Evolutionary conservation across 2,113 vertebrate genomes (phyloP).

Genomic region (Hippotragus niger): DNA sequence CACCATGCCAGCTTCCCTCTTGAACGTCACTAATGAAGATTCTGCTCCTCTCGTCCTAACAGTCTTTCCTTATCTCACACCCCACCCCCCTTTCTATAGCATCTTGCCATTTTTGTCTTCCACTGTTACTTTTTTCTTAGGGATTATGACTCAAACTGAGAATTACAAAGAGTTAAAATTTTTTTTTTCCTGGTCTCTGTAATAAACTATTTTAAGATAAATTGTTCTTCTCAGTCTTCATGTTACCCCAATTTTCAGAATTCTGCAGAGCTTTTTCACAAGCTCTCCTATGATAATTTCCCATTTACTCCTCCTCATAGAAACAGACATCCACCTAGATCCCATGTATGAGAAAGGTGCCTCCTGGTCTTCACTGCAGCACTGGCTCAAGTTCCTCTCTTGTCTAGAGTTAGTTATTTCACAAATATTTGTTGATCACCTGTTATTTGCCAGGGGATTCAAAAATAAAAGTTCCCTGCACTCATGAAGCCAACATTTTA

Average conservation of each 20-base stretch:
- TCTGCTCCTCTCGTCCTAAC: no score
- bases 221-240: background rate
- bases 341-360: background rate
- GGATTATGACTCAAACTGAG: background rate
- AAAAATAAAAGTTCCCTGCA: background rate
- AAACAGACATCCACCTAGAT: background rate
- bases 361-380: background rate
- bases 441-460: background rate
- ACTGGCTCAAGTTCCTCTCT: background rate
- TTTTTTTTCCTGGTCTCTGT: background rate
- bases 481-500: background rate
- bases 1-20: background rate
- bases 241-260: background rate
- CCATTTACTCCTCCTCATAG: background rate
- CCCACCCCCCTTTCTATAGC: background rate
- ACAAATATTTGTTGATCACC: background rate
- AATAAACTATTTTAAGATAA: background rate
- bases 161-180: background rate
- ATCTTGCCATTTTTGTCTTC: background rate
- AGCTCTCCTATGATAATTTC: background rate
- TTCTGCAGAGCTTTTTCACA: background rate
- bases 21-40: background rate
- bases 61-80: background rate
- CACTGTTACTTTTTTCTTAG: background rate
- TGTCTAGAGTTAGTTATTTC: background rate